These are phyloP conservation scores for Gadus macrocephalus DNA, from an alignment of 2,113 vertebrate genomes.

Conservation along the genomic window DNA sequence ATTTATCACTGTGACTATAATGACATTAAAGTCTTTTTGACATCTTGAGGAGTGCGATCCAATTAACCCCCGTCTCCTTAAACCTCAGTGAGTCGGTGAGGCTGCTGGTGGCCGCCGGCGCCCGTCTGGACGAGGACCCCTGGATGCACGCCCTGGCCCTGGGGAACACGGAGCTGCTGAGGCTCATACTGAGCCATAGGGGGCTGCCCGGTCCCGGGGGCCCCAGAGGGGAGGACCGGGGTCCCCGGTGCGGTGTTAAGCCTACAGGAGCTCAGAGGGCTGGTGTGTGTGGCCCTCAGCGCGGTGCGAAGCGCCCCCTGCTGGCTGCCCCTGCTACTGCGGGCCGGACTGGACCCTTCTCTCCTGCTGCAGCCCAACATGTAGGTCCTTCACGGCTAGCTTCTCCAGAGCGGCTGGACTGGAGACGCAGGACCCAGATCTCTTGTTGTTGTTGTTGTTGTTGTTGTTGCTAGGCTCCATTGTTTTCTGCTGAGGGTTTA, in stretches of 20 bases:
- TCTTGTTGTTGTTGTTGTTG: not conserved
- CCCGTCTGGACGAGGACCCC: slow-evolving; percentile 36
- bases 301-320: slow-evolving; percentile 45
- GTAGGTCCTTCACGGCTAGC: slow-evolving; percentile 61
- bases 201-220: slow-evolving; percentile 22
- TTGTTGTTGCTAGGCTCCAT: not conserved
- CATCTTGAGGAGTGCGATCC: too few species aligned
- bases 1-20: too few species aligned
- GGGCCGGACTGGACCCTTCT: slow-evolving; percentile 81
- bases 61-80: not conserved
- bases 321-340: slow-evolving; percentile 85
- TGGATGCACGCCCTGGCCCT: slow-evolving; percentile 47
- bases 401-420: not conserved
- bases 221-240: not conserved
- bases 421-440: not conserved
- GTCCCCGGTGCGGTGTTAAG: slow-evolving; percentile 6
- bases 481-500: too few species aligned
- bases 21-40: too few species aligned
- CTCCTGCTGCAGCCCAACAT: slow-evolving; percentile 71
- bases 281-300: slow-evolving; percentile 46
- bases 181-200: slow-evolving; percentile 57
- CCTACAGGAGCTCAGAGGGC: slow-evolving; percentile 35
- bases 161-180: slow-evolving; percentile 47
- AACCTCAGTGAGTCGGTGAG: slow-evolving; percentile 44
- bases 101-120: slow-evolving; percentile 63